These are phyloP conservation scores for Drosophila conformis DNA, from an alignment of 2,888 invertebrate genomes.

Conservation along the genomic window DNA sequence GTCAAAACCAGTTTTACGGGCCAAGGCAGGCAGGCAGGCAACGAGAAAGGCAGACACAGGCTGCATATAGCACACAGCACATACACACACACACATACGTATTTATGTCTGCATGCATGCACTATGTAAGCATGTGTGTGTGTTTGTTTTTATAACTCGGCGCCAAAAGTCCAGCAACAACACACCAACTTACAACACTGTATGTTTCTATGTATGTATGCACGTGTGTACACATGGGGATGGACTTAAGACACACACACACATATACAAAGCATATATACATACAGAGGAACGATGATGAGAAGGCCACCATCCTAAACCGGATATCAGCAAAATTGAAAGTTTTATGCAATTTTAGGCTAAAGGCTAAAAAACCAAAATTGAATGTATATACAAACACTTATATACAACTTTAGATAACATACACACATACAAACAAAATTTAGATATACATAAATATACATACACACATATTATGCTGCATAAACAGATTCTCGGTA, in stretches of 20 bases:
- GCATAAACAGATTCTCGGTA: constrained; percentile 20
- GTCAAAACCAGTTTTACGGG: constrained; percentile 63
- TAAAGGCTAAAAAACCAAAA: constrained; percentile 2
- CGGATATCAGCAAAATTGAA: constrained; percentile 75
- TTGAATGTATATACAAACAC: neutral
- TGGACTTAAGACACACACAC: neutral
- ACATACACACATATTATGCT: constrained; percentile 3
- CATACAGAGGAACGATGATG: constrained; percentile 26
- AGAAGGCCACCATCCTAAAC: constrained; percentile 67
- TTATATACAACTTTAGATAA: neutral
- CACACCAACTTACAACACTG: constrained; percentile 21
- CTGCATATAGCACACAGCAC: constrained; percentile 48
- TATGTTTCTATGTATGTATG: constrained; percentile 5
- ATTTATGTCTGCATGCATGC: constrained; percentile 1
- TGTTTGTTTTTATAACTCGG: constrained; percentile 8
- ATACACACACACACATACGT: neutral
- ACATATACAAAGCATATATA: neutral
- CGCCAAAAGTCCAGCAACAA: constrained; percentile 41
- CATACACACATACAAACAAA: neutral
- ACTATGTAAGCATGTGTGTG: neutral
- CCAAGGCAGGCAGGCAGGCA: constrained; percentile 53
- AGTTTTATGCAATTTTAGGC: constrained; percentile 58
- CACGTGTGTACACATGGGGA: neutral
- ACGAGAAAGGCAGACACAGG: constrained; percentile 31
- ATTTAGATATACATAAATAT: neutral